Evolutionary conservation across 2,888 invertebrate species (phyloP).

Genomic region (Chalcis sispes): DNA sequence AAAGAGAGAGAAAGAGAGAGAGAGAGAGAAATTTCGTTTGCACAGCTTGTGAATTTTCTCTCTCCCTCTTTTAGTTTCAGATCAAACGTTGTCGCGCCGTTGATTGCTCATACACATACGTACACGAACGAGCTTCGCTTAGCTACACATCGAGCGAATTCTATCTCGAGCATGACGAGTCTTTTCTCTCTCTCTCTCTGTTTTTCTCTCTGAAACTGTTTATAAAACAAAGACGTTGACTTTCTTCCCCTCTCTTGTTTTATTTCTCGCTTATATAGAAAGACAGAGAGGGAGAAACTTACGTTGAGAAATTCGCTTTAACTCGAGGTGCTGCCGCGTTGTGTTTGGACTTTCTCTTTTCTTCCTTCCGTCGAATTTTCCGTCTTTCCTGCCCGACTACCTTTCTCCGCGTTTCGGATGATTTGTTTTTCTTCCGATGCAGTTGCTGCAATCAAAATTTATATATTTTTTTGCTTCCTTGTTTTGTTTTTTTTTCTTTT

Average conservation of each 20-base stretch:
- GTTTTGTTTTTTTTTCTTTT: no score
- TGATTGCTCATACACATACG: conserved; percentile 28
- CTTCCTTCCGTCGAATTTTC: not conserved
- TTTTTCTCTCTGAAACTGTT: conserved; percentile 22
- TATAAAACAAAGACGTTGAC: conserved; percentile 48
- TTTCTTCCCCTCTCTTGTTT: conserved; percentile 21
- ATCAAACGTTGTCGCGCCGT: conserved; percentile 32
- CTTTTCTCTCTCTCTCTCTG: not conserved
- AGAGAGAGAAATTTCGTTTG: conserved; percentile 20
- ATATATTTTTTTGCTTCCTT: no score
- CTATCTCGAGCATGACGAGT: not conserved
- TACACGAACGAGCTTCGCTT: not conserved
- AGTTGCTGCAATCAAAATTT: no score
- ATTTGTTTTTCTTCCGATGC: no score
- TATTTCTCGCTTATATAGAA: not conserved
- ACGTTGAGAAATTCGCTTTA: conserved; percentile 21
- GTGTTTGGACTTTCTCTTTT: conserved; percentile 36
- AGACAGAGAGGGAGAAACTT: not conserved
- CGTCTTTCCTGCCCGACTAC: not conserved
- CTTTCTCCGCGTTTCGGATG: no score
- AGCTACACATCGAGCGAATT: no score
- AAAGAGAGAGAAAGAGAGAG: not conserved
- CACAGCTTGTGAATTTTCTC: conserved; percentile 36
- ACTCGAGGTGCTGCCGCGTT: not conserved
- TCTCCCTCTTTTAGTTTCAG: no score